These are phyloP conservation scores for Steromphala cineraria DNA, from an alignment of 2,888 invertebrate species.

Conservation along the genomic window DNA sequence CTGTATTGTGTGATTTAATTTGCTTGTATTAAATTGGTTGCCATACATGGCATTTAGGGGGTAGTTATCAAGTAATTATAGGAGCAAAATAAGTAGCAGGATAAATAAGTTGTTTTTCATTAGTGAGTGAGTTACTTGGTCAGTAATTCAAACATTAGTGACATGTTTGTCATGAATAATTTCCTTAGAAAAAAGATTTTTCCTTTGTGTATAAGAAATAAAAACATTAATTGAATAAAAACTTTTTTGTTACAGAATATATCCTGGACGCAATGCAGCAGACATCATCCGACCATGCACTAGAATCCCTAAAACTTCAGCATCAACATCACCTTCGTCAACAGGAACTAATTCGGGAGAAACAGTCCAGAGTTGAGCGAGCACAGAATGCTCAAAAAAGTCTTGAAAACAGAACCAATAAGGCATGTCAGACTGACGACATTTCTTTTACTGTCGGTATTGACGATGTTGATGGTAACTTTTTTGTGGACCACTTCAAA, in stretches of 20 bases:
- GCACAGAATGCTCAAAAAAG: conserved; percentile 13
- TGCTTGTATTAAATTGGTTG: no score
- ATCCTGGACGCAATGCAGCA: conserved; percentile 81
- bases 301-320: conserved; percentile 84
- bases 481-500: conserved; percentile 6
- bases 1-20: no score
- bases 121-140: no score
- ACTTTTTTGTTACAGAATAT: conserved; percentile 74
- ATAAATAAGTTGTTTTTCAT: no score
- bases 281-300: conserved; percentile 74
- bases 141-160: no score
- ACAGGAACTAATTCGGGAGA: conserved; percentile 59
- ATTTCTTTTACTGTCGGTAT: background rate
- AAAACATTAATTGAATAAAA: no score
- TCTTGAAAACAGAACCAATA: conserved; percentile 22
- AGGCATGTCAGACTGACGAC: conserved; percentile 38
- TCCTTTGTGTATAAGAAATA: no score
- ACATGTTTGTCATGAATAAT: no score
- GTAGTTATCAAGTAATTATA: no score
- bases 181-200: no score
- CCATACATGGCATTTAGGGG: no score
- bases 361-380: conserved; percentile 32
- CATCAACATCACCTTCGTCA: conserved; percentile 84
- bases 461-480: background rate
- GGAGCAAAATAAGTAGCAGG: no score